Conservation (phyloP, 92 coral and sea anemone species). For the Siderastrea radians region DNA sequence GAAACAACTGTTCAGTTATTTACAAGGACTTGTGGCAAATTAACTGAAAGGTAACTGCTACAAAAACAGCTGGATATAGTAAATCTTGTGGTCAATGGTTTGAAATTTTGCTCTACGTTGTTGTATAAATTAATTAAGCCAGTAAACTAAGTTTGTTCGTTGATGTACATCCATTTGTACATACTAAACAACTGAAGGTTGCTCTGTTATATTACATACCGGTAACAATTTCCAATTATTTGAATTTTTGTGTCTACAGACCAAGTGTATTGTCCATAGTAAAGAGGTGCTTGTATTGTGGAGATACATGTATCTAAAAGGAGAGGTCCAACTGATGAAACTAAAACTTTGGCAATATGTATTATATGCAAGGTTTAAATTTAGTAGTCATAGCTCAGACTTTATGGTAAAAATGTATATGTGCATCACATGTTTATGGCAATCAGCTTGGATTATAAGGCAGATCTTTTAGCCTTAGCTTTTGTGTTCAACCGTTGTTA, state of each 20-base stretch:
- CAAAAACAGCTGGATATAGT: too few species aligned
- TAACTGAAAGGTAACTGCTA: too few species aligned
- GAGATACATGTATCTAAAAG: neutral
- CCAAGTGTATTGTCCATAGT: too few species aligned
- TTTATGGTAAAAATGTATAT: neutral
- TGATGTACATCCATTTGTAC: neutral
- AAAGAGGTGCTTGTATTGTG: too few species aligned
- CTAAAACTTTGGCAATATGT: neutral
- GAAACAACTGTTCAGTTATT: neutral
- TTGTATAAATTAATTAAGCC: neutral
- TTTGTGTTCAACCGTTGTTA: neutral
- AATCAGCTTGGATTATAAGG: neutral
- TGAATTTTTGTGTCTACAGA: too few species aligned
- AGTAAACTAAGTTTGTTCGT: neutral
- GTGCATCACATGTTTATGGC: neutral
- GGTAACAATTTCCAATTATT: too few species aligned
- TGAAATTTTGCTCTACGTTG: too few species aligned
- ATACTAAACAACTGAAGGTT: too few species aligned
- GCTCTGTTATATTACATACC: too few species aligned
- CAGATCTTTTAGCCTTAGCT: neutral
- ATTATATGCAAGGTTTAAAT: too few species aligned
- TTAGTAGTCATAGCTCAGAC: neutral
- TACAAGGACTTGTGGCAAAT: too few species aligned
- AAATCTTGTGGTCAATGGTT: too few species aligned
- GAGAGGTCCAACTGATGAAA: neutral